phyloP scores from a whole-genome alignment of 1,140 invertebrate species.

The Delia radicum region DNA sequence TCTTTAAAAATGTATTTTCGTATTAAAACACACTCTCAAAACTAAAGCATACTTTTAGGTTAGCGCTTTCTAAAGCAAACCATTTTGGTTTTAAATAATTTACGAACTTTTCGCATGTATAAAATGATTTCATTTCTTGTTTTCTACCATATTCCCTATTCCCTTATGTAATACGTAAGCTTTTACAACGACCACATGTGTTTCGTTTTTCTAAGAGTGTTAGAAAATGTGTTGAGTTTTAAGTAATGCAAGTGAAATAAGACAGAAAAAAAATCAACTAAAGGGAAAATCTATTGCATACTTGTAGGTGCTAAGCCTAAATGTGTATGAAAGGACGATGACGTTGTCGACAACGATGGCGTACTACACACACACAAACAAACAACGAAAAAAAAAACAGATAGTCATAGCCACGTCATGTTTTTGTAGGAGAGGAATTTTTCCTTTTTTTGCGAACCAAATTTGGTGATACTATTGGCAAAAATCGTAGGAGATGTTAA shows the following conservation, averaged over 20 bases:
- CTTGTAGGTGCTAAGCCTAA: constrained; percentile 1
- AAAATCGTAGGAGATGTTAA: too few species aligned
- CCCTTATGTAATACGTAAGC: background rate
- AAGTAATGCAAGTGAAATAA: background rate
- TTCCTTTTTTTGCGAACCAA: too few species aligned
- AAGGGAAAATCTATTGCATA: background rate
- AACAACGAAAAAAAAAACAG: background rate
- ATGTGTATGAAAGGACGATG: background rate
- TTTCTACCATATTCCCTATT: background rate
- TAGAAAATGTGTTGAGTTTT: background rate
- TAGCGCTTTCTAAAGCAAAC: background rate
- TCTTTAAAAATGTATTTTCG: background rate
- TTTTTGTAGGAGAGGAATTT: background rate
- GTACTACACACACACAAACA: background rate
- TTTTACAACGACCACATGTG: background rate
- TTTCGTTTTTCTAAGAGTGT: too few species aligned
- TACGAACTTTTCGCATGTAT: constrained; percentile 14
- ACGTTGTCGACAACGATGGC: background rate
- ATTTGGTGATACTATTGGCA: too few species aligned
- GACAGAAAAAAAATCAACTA: background rate
- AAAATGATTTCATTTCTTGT: background rate
- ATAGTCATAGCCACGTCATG: constrained; percentile 3
- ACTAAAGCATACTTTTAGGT: background rate
- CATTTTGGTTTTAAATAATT: constrained; percentile 12
- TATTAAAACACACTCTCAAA: background rate